These are phyloP conservation scores for Trichechus manatus DNA, from an alignment of 2,113 vertebrate genomes.

Conservation along the genomic window DNA sequence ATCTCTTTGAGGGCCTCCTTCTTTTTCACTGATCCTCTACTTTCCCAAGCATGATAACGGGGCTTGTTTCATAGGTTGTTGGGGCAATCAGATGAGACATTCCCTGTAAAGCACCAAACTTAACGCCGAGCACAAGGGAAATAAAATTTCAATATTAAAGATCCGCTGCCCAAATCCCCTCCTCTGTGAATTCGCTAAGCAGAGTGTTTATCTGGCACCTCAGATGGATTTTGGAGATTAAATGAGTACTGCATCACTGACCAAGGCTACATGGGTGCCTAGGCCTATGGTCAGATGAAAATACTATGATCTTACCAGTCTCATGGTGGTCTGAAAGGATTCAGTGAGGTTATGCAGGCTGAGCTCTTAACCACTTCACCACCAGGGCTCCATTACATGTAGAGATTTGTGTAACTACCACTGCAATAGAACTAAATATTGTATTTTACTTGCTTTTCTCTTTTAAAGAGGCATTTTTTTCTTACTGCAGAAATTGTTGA, in stretches of 20 bases:
- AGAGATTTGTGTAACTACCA: not conserved
- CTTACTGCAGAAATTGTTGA: not conserved
- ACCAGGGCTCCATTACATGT: no score
- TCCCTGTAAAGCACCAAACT: not conserved
- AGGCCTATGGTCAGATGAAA: not conserved
- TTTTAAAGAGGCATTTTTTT: not conserved
- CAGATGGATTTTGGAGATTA: not conserved
- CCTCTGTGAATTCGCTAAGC: constrained; percentile 25
- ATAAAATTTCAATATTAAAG: not conserved
- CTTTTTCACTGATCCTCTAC: not conserved
- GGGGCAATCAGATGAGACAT: not conserved
- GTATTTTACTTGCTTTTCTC: not conserved
- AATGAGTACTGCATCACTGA: not conserved
- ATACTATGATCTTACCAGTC: not conserved
- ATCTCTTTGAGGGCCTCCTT: not conserved
- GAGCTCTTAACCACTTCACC: no score
- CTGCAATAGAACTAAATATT: not conserved
- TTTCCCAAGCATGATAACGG: not conserved
- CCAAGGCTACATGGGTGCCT: not conserved
- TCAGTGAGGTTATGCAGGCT: not conserved
- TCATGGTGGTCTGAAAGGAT: not conserved
- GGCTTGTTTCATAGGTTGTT: not conserved
- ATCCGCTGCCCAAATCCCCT: not conserved
- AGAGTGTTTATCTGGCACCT: constrained; percentile 37
- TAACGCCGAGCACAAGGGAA: not conserved